Evolutionary conservation across 2,113 vertebrate genomes (phyloP).

Genomic region (Siphamia tubifer): DNA sequence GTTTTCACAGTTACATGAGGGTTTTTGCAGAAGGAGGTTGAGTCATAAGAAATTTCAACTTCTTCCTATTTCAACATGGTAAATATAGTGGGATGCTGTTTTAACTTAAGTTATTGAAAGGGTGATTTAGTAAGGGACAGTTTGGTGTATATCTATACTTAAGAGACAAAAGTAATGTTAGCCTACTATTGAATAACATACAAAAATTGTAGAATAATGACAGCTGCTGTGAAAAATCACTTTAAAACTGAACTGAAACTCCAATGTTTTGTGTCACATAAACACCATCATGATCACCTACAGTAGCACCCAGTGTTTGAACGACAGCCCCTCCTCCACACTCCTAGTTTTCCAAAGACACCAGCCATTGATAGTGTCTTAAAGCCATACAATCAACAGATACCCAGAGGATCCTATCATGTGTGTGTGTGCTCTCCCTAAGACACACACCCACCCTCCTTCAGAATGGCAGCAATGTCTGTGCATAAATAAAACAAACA

Average conservation of each 20-base stretch:
- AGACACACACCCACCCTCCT: background rate
- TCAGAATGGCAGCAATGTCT: conserved; percentile 25
- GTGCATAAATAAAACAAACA: background rate
- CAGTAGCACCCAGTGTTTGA: conserved; percentile 17
- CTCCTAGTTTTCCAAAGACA: background rate
- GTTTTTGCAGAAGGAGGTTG: conserved; percentile 57
- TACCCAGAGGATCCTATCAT: conserved; percentile 23
- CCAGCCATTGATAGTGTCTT: background rate
- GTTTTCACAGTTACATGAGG: conserved; percentile 70
- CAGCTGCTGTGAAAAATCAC: background rate
- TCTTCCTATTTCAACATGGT: conserved; percentile 23
- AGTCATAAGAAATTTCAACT: conserved; percentile 14
- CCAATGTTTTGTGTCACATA: too few species aligned
- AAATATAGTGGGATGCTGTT: too few species aligned
- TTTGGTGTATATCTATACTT: too few species aligned
- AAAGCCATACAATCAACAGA: conserved; percentile 41
- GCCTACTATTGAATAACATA: too few species aligned
- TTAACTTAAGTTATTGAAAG: too few species aligned
- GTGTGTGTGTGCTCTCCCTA: conserved; percentile 9
- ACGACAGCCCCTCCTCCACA: conserved; percentile 55
- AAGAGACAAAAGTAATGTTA: too few species aligned
- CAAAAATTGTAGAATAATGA: background rate
- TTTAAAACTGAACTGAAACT: background rate
- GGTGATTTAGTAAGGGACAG: too few species aligned
- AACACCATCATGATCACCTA: too few species aligned